These are phyloP conservation scores for Apamea sordens DNA, from an alignment of 2,888 invertebrate genomes.

Conservation along the genomic window DNA sequence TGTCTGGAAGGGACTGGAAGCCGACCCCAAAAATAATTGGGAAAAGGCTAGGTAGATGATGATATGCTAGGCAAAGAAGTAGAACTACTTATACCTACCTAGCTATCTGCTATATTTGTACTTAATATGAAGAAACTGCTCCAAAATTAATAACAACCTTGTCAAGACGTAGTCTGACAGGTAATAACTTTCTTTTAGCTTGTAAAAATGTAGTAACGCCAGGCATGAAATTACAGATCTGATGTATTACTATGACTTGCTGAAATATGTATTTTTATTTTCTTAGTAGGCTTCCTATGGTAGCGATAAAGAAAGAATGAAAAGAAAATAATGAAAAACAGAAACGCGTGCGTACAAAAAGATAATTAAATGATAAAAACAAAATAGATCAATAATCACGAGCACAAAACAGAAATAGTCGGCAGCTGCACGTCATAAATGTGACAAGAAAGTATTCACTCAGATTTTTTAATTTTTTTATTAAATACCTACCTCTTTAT, in stretches of 20 bases:
- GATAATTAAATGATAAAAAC: too few relatives aligned
- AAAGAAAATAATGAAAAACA: too few relatives aligned
- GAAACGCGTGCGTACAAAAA: too few relatives aligned
- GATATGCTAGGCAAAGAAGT: not conserved
- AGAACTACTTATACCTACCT: not conserved
- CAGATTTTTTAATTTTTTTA: too few relatives aligned
- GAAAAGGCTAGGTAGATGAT: not conserved
- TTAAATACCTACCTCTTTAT: too few relatives aligned
- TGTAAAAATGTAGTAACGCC: constrained; percentile 17
- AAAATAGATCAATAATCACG: too few relatives aligned
- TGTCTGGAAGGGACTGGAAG: too few relatives aligned
- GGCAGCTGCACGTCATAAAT: too few relatives aligned
- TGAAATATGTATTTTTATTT: constrained; percentile 31
- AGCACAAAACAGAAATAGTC: too few relatives aligned
- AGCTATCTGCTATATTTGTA: not conserved
- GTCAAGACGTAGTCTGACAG: constrained; percentile 24
- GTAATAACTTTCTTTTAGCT: constrained; percentile 35
- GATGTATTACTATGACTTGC: constrained; percentile 37
- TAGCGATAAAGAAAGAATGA: not conserved
- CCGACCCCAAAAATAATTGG: too few relatives aligned
- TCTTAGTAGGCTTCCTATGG: not conserved
- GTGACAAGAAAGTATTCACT: too few relatives aligned
- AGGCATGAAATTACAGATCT: constrained; percentile 52
- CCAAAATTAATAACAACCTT: constrained; percentile 24
- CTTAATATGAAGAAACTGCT: constrained; percentile 1